Evolutionary conservation across 2,888 invertebrate species (phyloP).

Genomic region (Pristionchus japonicus): DNA sequence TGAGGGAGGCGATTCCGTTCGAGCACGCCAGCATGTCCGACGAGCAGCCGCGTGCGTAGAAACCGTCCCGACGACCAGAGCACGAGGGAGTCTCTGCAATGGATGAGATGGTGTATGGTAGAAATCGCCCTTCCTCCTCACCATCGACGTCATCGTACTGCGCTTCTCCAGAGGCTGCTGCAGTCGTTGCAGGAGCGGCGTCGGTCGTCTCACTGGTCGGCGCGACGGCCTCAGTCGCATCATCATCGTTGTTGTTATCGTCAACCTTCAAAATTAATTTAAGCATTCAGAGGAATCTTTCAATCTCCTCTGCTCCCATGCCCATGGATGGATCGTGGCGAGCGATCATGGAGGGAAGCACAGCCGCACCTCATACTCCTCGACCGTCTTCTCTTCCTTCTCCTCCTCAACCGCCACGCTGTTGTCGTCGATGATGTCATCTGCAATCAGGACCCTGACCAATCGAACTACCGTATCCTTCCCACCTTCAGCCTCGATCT

Average conservation of each 20-base stretch:
- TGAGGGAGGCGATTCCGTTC: not conserved
- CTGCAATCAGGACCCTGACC: not conserved
- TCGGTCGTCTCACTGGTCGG: not conserved
- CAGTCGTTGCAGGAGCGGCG: not conserved
- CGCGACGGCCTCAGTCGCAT: no score
- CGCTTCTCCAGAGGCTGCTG: not conserved
- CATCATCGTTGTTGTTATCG: not conserved
- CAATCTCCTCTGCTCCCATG: no score
- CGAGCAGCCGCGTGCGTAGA: slow-evolving; percentile 31
- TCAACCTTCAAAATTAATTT: not conserved
- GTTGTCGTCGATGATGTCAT: slow-evolving; percentile 14
- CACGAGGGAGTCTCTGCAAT: not conserved
- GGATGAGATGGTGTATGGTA: no score
- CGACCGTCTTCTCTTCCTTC: not conserved
- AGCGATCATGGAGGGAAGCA: no score
- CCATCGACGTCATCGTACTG: not conserved
- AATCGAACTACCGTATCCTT: slow-evolving; percentile 7
- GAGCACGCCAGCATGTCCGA: slow-evolving; percentile 28
- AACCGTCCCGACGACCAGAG: slow-evolving; percentile 12
- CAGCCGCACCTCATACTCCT: not conserved
- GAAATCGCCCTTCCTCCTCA: not conserved
- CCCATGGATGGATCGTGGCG: no score
- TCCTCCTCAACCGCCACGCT: not conserved
- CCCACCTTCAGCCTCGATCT: not conserved
- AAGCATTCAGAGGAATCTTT: no score